phyloP scores from a whole-genome alignment of 1,140 invertebrate species.

The Bombus confusus region DNA sequence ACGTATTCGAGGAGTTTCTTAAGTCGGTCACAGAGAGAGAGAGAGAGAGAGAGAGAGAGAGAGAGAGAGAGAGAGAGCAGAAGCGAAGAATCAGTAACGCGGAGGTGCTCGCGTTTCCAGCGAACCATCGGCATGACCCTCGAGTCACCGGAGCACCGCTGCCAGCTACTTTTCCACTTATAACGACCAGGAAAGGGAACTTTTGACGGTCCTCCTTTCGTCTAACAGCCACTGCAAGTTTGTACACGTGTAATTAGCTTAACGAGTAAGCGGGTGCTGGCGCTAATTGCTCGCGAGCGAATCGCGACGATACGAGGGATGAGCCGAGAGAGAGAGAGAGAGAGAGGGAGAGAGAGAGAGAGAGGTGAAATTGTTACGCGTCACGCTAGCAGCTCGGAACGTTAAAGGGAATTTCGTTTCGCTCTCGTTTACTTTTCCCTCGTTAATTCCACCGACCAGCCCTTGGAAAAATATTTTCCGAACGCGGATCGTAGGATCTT shows the following conservation, averaged over 20 bases:
- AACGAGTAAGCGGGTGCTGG: conserved; percentile 47
- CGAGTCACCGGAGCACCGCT: neutral
- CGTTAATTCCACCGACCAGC: conserved; percentile 14
- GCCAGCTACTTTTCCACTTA: conserved; percentile 33
- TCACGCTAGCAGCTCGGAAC: conserved; percentile 12
- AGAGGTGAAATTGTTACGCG: conserved; percentile 21
- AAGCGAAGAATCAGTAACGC: neutral
- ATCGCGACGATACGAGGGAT: conserved; percentile 27
- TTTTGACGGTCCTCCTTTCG: conserved; percentile 52
- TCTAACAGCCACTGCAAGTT: conserved; percentile 45
- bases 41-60: too few relatives aligned
- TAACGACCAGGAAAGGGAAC: conserved; percentile 20
- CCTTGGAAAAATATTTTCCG: conserved; percentile 28
- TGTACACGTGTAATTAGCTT: conserved; percentile 62
- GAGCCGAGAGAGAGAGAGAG: neutral
- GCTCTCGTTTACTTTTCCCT: neutral
- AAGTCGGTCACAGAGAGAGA: neutral
- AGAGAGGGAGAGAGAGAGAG: neutral
- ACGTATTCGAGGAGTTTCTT: neutral
- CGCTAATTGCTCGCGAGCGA: conserved; percentile 57
- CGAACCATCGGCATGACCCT: neutral
- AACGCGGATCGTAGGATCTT: neutral
- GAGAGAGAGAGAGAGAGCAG: too few relatives aligned
- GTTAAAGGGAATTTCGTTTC: neutral
- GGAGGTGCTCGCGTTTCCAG: neutral